Evolutionary conservation across 2,797 vertebrate genomes (phyloP).

Genomic region (Poeciliopsis paucimaculata): DNA sequence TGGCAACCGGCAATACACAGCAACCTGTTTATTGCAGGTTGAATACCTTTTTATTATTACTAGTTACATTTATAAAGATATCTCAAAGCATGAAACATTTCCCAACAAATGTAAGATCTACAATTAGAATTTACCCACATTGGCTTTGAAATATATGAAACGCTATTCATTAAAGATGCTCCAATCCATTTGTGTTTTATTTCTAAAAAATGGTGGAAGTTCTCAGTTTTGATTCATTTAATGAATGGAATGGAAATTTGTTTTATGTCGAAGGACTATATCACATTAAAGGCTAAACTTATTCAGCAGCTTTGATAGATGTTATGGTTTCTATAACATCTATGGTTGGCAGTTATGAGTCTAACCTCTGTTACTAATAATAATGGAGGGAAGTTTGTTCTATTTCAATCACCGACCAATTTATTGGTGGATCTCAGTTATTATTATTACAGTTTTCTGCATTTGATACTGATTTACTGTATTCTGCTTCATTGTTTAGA

Average conservation of each 20-base stretch:
- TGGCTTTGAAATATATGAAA: not conserved
- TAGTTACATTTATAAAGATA: not conserved
- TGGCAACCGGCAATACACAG: too few relatives aligned
- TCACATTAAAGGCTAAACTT: not conserved
- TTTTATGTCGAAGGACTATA: not conserved
- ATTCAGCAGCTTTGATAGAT: not conserved
- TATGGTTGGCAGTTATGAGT: not conserved
- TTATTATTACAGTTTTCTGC: not conserved
- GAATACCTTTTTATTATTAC: not conserved
- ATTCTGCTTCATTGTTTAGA: not conserved
- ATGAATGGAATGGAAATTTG: not conserved
- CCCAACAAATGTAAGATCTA: not conserved
- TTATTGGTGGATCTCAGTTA: not conserved
- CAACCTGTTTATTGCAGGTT: too few relatives aligned
- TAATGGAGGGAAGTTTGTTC: not conserved
- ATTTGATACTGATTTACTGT: not conserved
- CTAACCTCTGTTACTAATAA: not conserved
- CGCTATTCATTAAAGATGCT: not conserved
- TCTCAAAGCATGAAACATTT: not conserved
- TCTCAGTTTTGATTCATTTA: not conserved
- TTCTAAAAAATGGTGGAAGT: not conserved
- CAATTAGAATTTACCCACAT: not conserved
- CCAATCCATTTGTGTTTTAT: not conserved
- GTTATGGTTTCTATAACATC: not conserved
- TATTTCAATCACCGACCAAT: not conserved